These are phyloP conservation scores for Archaeoteleia sp. DNA, from an alignment of 2,888 invertebrate species.

Conservation along the genomic window DNA sequence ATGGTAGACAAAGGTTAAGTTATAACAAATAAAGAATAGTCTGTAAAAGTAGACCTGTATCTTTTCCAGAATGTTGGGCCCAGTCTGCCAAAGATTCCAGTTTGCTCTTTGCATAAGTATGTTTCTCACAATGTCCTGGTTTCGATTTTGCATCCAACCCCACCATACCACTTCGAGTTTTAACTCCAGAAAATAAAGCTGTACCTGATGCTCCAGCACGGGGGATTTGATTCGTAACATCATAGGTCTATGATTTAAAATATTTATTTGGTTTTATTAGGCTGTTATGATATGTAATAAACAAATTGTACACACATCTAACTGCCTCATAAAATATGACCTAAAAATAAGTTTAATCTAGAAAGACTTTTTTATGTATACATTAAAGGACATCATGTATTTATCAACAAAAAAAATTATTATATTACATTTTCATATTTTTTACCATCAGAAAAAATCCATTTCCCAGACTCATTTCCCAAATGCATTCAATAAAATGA, in stretches of 20 bases:
- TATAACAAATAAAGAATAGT: slow-evolving; percentile 58
- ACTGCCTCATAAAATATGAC: too few species aligned
- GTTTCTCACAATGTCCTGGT: slow-evolving; percentile 67
- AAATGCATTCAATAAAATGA: background rate
- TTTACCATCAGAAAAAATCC: too few species aligned
- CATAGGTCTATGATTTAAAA: slow-evolving; percentile 1
- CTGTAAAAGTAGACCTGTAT: too few species aligned
- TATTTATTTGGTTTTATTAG: background rate
- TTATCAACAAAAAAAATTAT: too few species aligned
- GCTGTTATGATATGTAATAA: too few species aligned
- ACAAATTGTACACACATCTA: too few species aligned
- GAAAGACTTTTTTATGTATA: too few species aligned
- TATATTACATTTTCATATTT: too few species aligned
- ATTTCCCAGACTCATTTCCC: too few species aligned
- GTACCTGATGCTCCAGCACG: slow-evolving; percentile 18
- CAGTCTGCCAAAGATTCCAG: slow-evolving; percentile 77
- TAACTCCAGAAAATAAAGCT: slow-evolving; percentile 16
- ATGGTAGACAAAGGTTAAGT: background rate
- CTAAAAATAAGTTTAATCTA: too few species aligned
- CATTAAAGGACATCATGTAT: too few species aligned
- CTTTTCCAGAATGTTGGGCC: slow-evolving; percentile 78
- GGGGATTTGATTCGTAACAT: slow-evolving; percentile 1
- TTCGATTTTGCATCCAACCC: slow-evolving; percentile 56
- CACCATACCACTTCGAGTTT: slow-evolving; percentile 10
- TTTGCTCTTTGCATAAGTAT: slow-evolving; percentile 63